phyloP scores from a whole-genome alignment of 2,113 vertebrate species.

The Daphoenositta chrysoptera region DNA sequence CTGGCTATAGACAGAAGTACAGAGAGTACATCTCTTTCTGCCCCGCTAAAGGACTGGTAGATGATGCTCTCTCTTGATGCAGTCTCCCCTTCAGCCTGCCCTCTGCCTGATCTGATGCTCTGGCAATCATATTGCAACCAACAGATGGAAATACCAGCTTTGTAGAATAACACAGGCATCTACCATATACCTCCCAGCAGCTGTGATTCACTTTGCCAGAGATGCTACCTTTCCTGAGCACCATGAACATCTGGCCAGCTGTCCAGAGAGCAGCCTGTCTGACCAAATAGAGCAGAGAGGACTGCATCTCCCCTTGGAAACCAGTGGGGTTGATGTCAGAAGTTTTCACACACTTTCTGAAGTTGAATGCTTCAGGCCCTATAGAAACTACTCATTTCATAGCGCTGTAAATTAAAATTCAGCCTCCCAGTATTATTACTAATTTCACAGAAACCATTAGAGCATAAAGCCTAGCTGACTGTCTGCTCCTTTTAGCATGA shows the following conservation, averaged over 20 bases:
- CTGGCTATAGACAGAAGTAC: not conserved
- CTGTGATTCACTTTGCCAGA: not conserved
- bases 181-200: not conserved
- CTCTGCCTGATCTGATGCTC: not conserved
- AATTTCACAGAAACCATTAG: constrained; percentile 40
- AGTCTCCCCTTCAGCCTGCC: not conserved
- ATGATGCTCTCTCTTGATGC: not conserved
- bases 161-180: not conserved
- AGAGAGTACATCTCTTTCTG: not conserved
- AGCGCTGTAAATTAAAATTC: not conserved
- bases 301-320: not conserved
- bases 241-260: not conserved
- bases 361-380: not conserved
- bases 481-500: constrained; percentile 22
- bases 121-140: not conserved
- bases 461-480: not conserved
- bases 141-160: constrained; percentile 5
- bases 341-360: not conserved
- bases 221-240: not conserved
- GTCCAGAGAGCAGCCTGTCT: not conserved
- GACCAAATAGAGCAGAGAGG: not conserved
- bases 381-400: not conserved
- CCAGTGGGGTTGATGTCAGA: not conserved
- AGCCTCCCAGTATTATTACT: not conserved
- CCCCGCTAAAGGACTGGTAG: not conserved